Base-by-base conservation (phyloP, 2,113 vertebrate species). In the Oreamnos americanus region DNA sequence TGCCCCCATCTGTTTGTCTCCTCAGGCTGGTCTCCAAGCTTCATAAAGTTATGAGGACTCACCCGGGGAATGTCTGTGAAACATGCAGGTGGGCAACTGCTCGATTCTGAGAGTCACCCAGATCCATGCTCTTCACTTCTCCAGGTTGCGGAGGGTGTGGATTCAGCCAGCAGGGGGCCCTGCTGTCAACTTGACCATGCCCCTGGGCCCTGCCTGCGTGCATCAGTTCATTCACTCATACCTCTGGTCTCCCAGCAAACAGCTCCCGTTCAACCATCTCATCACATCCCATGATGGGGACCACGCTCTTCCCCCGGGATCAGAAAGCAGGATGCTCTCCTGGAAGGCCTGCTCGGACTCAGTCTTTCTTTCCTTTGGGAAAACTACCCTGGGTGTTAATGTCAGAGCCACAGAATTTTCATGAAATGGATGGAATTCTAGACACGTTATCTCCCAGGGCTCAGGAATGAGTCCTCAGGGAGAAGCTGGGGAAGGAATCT, bases 91-190 rank as follows among this genome's bases (percentile, higher is more conserved):
- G 28, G 17, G 28, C 3, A 36, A 10, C 47, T 9, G n/a, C 67
- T 89, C 9, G 0, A 19, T 15, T 8, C 71, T 2, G 13, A n/a
- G 67, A 67, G 26, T 36, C 55, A 1, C 12, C 4, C 45, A 78
- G 84, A 71, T 39, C 39, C 7, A 33, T 25, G 30, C 17, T 49
- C 57, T 15, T 43, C 13, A 2, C 33, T 74, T 45, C 45, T 71
- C 57, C 7, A 1, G 28, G 76, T 51, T 43, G 26, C 0, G 13
- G 62, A 49, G 19, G 14, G 4, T 17, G 58, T 1, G 26, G 26
- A 33, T 83, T 19, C 21, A 4, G 71, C 94, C 95, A 93, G 87
- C 64, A 96, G 90, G 90, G 88, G 94, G 71, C 95, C 30, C 78
- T 84, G 57, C 84, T 39, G 45, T 71, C 23, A 3, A n/a, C 58